These are phyloP conservation scores for Syritta pipiens DNA, from an alignment of 2,888 invertebrate genomes.

Conservation along the genomic window DNA sequence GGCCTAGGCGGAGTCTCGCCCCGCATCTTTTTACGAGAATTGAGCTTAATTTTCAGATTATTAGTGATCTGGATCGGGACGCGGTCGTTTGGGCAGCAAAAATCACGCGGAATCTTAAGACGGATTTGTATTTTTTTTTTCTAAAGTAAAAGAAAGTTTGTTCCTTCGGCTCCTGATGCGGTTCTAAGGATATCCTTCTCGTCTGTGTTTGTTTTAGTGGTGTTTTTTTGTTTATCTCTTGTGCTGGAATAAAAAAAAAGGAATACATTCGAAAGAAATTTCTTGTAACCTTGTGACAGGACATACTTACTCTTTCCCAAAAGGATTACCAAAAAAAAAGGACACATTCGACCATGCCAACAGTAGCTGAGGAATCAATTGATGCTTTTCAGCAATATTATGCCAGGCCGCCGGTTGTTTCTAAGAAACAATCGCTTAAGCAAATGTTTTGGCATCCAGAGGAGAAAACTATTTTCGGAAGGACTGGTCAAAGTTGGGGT, in stretches of 20 bases:
- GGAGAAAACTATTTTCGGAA: constrained; percentile 86
- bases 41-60: constrained; percentile 66
- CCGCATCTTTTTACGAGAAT: constrained; percentile 65
- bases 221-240: not conserved
- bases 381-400: constrained; percentile 85
- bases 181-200: constrained; percentile 11
- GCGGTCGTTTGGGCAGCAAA: constrained; percentile 63
- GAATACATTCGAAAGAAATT: constrained; percentile 1
- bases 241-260: not conserved
- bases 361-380: constrained; percentile 79
- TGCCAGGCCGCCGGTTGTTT: constrained; percentile 82
- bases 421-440: constrained; percentile 82
- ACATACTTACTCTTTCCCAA: too few species aligned
- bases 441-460: constrained; percentile 89
- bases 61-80: constrained; percentile 68
- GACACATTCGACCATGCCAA: constrained; percentile 75
- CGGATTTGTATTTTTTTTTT: too few species aligned
- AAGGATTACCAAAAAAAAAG: constrained; percentile 46
- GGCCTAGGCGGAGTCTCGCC: constrained; percentile 60
- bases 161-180: constrained; percentile 11
- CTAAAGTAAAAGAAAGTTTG: constrained; percentile 19
- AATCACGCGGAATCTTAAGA: constrained; percentile 54
- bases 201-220: constrained; percentile 1
- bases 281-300: not conserved
- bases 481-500: constrained; percentile 92